Evolutionary conservation across 2,888 invertebrate genomes (phyloP).

Genomic region (Drosophila trichaetosa): DNA sequence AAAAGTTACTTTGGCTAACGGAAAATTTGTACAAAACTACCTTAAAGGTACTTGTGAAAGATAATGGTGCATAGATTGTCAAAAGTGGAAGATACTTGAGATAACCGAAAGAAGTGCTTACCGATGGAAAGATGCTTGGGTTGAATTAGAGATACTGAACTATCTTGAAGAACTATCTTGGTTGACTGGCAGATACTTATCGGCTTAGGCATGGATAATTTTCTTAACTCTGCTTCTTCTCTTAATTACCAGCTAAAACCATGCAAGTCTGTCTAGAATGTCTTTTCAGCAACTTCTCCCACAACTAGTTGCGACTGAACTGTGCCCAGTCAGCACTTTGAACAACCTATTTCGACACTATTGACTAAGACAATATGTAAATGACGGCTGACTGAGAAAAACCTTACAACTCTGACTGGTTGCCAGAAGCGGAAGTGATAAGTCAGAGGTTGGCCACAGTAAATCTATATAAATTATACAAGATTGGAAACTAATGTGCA

Average conservation of each 20-base stretch:
- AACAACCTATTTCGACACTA: constrained; percentile 22
- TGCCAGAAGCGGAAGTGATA: constrained; percentile 26
- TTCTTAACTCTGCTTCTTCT: not conserved
- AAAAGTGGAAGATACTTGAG: not conserved
- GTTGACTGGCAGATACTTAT: not conserved
- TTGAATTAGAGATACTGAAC: not conserved
- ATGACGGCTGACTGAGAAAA: constrained; percentile 30
- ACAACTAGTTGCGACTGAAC: not conserved
- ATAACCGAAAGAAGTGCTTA: not conserved
- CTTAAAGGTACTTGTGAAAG: not conserved
- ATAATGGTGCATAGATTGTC: not conserved
- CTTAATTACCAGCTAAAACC: not conserved
- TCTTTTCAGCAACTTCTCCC: too few relatives aligned
- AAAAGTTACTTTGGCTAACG: not conserved
- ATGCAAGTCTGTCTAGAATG: too few relatives aligned
- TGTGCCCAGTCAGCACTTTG: not conserved
- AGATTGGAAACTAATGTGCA: constrained; percentile 16
- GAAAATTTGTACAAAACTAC: not conserved
- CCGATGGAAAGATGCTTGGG: not conserved
- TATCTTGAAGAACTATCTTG: not conserved
- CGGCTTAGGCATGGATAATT: not conserved
- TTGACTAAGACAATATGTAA: constrained; percentile 41
- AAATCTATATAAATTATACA: constrained; percentile 20
- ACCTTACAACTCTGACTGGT: constrained; percentile 23
- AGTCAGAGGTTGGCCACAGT: constrained; percentile 15